A percentile compares a stretch with the other conserved stretches of the same genome.
These are phyloP conservation scores for Smithornis capensis DNA, from an alignment of 2,113 vertebrate genomes.

Conservation along the genomic window DNA sequence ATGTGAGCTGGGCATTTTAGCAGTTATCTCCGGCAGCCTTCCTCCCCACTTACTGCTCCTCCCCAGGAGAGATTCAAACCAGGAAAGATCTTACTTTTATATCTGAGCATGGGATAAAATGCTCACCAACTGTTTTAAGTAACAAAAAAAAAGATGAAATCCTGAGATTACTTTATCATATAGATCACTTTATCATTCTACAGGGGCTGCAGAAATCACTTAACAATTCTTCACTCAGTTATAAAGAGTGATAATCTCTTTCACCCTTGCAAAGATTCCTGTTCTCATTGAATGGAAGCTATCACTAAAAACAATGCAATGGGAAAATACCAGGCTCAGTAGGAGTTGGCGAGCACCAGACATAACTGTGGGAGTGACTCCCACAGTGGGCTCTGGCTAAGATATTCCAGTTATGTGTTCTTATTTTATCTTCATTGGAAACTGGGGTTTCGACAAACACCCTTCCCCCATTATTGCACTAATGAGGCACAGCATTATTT, in stretches of 20 bases:
- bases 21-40: neutral
- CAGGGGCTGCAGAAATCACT: neutral
- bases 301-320: constrained; percentile 46
- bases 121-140: neutral
- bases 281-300: constrained; percentile 13
- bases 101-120: neutral
- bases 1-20: neutral
- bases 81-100: neutral
- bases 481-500: neutral
- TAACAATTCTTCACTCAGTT: neutral
- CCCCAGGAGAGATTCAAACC: neutral
- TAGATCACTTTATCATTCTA: neutral
- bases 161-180: neutral
- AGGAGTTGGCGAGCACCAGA: constrained; percentile 20
- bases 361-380: constrained; percentile 48
- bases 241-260: neutral
- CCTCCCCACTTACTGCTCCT: neutral
- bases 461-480: neutral
- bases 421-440: constrained; percentile 22
- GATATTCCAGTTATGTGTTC: constrained; percentile 41
- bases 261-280: neutral
- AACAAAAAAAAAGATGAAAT: neutral
- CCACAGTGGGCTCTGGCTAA: constrained; percentile 14
- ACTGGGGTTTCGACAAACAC: neutral
- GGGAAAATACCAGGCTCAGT: constrained; percentile 56